These are phyloP conservation scores for Lasioglossum marginatum DNA, from an alignment of 2,888 invertebrate genomes.

Conservation along the genomic window DNA sequence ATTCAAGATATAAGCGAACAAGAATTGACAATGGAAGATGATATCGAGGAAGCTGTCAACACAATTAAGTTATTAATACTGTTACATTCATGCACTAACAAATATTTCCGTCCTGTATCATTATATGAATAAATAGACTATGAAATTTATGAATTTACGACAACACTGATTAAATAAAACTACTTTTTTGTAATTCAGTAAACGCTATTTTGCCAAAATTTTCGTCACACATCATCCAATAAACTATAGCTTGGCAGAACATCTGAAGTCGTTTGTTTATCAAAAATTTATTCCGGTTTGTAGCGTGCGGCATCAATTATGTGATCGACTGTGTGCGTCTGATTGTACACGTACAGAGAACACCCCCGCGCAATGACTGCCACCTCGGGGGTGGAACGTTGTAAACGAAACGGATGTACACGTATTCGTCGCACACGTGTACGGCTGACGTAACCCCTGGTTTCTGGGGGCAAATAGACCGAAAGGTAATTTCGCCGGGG, in stretches of 20 bases:
- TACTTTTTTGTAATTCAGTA: no score
- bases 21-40: no score
- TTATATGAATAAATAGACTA: no score
- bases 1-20: no score
- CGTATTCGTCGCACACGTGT: constrained; percentile 65
- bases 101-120: no score
- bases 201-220: no score
- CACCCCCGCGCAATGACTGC: background rate
- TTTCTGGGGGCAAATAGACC: constrained; percentile 72
- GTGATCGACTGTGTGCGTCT: background rate
- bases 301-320: background rate
- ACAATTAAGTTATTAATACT: no score
- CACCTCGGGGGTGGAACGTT: background rate
- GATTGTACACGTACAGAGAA: background rate
- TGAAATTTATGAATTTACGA: no score
- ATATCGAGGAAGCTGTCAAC: no score
- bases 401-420: constrained; percentile 48
- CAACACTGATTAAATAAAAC: no score
- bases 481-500: constrained; percentile 71
- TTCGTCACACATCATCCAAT: no score
- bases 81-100: no score
- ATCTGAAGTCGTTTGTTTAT: background rate
- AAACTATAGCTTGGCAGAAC: background rate
- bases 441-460: constrained; percentile 71
- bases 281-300: background rate